phyloP scores from a whole-genome alignment of 2,888 invertebrate species.

The Gastracanthus pulcherrimus region DNA sequence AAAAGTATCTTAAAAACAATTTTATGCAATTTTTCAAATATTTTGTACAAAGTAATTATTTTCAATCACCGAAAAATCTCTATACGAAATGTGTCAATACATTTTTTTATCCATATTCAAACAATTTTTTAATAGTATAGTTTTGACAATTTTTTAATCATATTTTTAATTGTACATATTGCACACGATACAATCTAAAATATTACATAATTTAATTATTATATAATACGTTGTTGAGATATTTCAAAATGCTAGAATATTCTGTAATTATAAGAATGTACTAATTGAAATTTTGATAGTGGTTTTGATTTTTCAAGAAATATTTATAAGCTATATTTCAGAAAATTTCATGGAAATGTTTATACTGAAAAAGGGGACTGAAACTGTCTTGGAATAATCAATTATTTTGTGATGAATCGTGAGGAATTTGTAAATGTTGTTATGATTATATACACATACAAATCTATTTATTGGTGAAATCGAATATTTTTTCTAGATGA shows the following conservation, averaged over 20 bases:
- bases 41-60: no score
- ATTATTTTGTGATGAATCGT: conserved; percentile 24
- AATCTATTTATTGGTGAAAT: neutral
- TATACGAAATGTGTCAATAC: neutral
- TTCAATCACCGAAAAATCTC: neutral
- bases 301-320: conserved; percentile 4
- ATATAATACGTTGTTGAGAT: conserved; percentile 20
- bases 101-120: neutral
- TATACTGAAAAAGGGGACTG: conserved; percentile 18
- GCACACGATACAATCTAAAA: no score
- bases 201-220: no score
- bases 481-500: conserved; percentile 6
- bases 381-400: conserved; percentile 17
- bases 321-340: conserved; percentile 2
- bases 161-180: no score
- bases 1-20: no score
- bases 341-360: conserved; percentile 35
- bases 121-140: neutral
- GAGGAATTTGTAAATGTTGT: neutral
- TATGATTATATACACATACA: neutral
- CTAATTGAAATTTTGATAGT: neutral
- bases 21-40: no score
- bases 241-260: conserved; percentile 32
- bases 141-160: no score
- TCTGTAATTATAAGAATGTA: neutral